These are phyloP conservation scores for Chloroceryle aenea DNA, from an alignment of 2,113 vertebrate species.

Conservation along the genomic window DNA sequence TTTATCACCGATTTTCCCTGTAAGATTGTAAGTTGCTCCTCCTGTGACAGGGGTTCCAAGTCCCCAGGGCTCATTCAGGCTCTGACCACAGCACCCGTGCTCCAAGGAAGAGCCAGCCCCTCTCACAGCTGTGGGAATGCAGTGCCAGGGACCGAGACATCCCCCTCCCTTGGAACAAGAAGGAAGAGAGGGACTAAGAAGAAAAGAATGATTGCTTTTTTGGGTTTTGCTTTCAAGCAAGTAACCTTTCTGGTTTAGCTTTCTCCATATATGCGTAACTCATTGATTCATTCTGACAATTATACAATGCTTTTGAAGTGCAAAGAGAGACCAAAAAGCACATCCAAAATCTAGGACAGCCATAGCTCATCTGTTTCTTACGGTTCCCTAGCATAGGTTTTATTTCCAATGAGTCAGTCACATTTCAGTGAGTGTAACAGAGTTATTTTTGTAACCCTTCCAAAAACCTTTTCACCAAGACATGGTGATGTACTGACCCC, in stretches of 20 bases:
- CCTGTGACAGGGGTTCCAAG: neutral
- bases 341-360: constrained; percentile 21
- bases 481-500: neutral
- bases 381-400: neutral
- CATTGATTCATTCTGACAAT: constrained; percentile 60
- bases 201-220: neutral
- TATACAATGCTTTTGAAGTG: constrained; percentile 42
- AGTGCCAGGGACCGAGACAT: accelerated
- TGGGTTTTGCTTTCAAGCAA: neutral
- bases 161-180: neutral
- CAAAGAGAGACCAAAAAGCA: constrained; percentile 27
- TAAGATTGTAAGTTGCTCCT: neutral
- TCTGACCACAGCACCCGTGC: neutral
- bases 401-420: constrained; percentile 19
- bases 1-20: neutral
- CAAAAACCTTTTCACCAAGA: neutral
- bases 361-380: constrained; percentile 6
- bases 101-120: neutral
- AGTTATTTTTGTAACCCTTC: constrained; percentile 24
- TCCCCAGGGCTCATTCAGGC: neutral
- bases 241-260: constrained; percentile 30
- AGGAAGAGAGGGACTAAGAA: neutral
- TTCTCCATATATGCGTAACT: neutral
- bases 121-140: neutral
- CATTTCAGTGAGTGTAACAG: neutral